Base-by-base conservation (phyloP, 2,797 vertebrate genomes). In the Paratrypauchen microcephalus region DNA sequence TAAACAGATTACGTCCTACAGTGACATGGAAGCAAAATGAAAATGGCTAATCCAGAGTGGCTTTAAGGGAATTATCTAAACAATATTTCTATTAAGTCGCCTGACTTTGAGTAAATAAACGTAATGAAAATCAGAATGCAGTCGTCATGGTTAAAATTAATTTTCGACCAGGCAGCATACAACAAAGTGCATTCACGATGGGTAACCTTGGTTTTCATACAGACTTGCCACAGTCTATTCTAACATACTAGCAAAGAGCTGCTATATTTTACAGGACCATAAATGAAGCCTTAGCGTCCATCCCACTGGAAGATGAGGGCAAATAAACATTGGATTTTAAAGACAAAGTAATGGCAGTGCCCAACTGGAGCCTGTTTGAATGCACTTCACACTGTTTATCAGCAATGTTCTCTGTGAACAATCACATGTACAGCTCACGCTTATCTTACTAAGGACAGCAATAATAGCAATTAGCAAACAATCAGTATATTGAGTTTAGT, bases 361-460 rank as follows among this genome's bases (percentile, higher is more conserved):
- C n/a, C 18, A 36, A 19, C 19, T 28, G 56, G 12, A 24, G 23
- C 36, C n/a, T 64, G 61, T 45, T 59, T 21, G 11, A n/a, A n/a
- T 16, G 32, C 59, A 61, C 18, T 13, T 32, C 21, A n/a, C n/a
- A n/a, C n/a, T n/a, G n/a, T n/a, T n/a, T n/a, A n/a, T n/a, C n/a
- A n/a, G n/a, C n/a, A 26, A 26, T 26, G 56, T 54, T 75, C 55
- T 19, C 55, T 54, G 62, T 69, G 57, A 32, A 0, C 0, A 32
- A 26, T 47, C 26, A 62, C 41, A 30, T 23, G 19, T 4, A 18
- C 39, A 2, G 23, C 2, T 61, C 32, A 45, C 15, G 18, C 21
- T 28, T 12, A 50, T 65, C 60, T 75, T 66, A 65, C 26, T 57
- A 9, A n/a, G 26, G 50, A 45, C 32, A 66, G 30, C 16, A 28